Conservation (phyloP, 2,888 invertebrate species). For the Sarcophaga carnaria region DNA sequence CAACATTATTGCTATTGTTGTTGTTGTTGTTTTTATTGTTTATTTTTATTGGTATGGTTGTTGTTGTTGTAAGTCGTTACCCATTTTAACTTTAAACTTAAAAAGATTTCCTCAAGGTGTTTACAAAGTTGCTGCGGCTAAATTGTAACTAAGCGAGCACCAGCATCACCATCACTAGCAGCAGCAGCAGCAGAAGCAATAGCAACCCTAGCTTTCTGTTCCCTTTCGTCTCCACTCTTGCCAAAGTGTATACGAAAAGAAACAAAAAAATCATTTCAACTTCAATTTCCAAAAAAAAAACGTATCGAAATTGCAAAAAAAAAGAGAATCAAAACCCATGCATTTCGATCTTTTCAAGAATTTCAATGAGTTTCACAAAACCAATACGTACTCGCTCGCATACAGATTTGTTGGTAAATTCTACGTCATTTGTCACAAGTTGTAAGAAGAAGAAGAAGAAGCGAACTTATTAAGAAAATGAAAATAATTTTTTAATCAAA, state of each 20-base stretch:
- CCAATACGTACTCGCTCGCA: neutral
- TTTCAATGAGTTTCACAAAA: slow-evolving; percentile 60
- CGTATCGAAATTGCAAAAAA: no score
- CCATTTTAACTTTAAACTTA: slow-evolving; percentile 54
- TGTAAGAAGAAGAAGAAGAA: slow-evolving; percentile 27
- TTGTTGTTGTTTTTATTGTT: neutral
- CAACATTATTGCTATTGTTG: neutral
- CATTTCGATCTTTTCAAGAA: slow-evolving; percentile 57
- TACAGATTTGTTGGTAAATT: slow-evolving; percentile 51
- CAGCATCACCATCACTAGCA: neutral
- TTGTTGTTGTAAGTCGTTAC: neutral
- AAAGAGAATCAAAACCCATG: slow-evolving; percentile 23
- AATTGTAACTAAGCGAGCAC: slow-evolving; percentile 32
- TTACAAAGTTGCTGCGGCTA: slow-evolving; percentile 51
- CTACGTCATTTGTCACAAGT: slow-evolving; percentile 68
- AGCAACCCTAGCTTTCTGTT: slow-evolving; percentile 41
- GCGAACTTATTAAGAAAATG: slow-evolving; percentile 54
- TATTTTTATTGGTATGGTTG: neutral
- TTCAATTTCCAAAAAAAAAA: no score
- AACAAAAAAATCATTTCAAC: neutral
- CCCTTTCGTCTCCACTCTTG: slow-evolving; percentile 4
- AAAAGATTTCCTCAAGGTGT: slow-evolving; percentile 58
- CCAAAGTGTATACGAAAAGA: neutral
- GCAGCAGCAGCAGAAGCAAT: neutral
- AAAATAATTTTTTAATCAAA: slow-evolving; percentile 30